phyloP scores from a whole-genome alignment of 2,113 vertebrate genomes.

The Myanophis thanlyinensis region DNA sequence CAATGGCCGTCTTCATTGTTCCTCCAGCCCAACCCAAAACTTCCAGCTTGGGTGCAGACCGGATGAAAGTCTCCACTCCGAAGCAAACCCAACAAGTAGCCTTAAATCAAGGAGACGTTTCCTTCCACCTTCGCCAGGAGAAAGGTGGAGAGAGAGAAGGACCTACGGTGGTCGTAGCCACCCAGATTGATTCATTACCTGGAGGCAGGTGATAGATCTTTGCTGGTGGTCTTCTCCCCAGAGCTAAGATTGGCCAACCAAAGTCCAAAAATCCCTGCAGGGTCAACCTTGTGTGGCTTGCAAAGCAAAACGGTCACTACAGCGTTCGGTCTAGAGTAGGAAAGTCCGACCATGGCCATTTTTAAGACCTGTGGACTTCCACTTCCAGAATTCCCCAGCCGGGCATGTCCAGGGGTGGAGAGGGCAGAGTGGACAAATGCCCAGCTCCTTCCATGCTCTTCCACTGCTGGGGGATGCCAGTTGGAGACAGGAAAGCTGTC shows the following conservation, averaged over 20 bases:
- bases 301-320: background rate
- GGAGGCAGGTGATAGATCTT: background rate
- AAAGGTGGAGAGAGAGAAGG: background rate
- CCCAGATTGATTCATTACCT: background rate
- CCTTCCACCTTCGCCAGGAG: background rate
- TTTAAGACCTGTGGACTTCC: background rate
- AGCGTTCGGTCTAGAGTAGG: background rate
- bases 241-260: background rate
- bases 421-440: background rate
- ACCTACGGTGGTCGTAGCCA: background rate
- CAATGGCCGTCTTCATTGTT: too few species aligned
- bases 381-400: background rate
- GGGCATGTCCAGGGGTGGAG: background rate
- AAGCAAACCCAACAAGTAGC: background rate
- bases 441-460: background rate
- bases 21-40: background rate
- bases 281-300: background rate
- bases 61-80: background rate
- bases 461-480: background rate
- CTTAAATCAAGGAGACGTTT: background rate
- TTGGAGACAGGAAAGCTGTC: background rate
- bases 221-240: background rate
- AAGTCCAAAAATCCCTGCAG: background rate
- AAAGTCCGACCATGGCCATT: background rate
- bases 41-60: too few species aligned